Base-by-base conservation (phyloP, 1,140 invertebrate species). In the Meloidogyne exigua region DNA sequence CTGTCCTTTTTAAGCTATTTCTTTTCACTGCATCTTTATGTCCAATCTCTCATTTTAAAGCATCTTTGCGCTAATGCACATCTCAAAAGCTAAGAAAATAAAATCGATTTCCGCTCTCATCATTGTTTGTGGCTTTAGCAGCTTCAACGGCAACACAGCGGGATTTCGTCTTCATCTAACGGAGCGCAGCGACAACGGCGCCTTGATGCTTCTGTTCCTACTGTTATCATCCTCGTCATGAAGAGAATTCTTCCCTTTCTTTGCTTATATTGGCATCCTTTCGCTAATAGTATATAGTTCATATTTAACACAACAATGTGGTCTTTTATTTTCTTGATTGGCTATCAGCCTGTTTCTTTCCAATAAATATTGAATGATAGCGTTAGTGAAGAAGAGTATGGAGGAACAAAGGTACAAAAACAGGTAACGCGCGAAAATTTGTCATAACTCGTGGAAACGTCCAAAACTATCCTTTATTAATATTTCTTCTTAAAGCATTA, bases 81-180 rank as follows among this genome's bases (percentile, higher is more conserved):
- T 49, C 44, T 49, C 44, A 49, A 57, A 57, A 57, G 49, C 49
- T 12, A 57, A n/a, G 18, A 57, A 57, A 57, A 57, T 57, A 57
- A 57, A 57, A 73, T 73, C 72, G 49, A 73, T 73, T 73, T 73
- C 72, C 72, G 72, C 72, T 73, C 72, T 73, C 72, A 65, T 73
- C 57, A 65, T 73, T 73, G 72, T 73, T 65, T 57, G 42, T 71
- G 49, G 49, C n/a, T 57, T 57, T 57, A 57, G 49, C 49, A n/a
- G 49, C 49, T n/a, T 57, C 49, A 12, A 57, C 13, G 44, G n/a
- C n/a, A 57, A 57, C 18, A n/a, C 49, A 57, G 49, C 49, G 21
- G 72, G 72, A 73, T 73, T 73, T 26, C 72, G 57, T 73, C 62
- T 73, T 73, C 72, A 73, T 57, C 18, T 57, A 57, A 57, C 49